These are phyloP conservation scores for Portunus trituberculatus DNA, from an alignment of 1,140 invertebrate species.

Conservation along the genomic window DNA sequence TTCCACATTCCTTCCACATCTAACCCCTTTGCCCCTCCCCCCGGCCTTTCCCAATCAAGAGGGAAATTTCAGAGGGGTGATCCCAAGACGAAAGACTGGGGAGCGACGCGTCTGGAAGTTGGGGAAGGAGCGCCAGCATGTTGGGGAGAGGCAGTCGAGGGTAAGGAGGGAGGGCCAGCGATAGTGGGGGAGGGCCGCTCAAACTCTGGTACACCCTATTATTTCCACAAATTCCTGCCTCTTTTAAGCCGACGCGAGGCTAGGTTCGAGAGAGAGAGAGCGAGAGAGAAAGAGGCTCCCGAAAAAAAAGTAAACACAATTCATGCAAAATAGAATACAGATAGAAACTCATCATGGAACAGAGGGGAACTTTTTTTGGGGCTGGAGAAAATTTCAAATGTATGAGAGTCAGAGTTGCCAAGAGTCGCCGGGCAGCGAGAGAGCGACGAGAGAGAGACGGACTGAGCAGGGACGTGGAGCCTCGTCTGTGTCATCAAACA, in stretches of 20 bases:
- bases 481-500: conserved; percentile 11
- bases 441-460: neutral
- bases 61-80: neutral
- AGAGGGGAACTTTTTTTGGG: conserved; percentile 64
- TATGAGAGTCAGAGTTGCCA: conserved; percentile 64
- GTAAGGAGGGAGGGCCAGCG: neutral
- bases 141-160: neutral
- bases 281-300: conserved; percentile 51
- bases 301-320: conserved; percentile 70
- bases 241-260: conserved; percentile 68
- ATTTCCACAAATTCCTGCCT: conserved; percentile 69
- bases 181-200: neutral
- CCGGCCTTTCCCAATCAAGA: neutral
- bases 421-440: neutral
- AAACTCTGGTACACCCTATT: conserved; percentile 47
- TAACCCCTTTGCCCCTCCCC: neutral
- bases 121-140: neutral
- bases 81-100: neutral
- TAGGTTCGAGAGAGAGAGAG: conserved; percentile 52
- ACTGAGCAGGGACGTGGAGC: neutral
- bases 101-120: neutral
- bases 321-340: conserved; percentile 74
- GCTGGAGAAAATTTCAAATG: conserved; percentile 72
- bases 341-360: conserved; percentile 74
- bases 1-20: neutral